Evolutionary conservation across 2,797 vertebrate species (phyloP).

Genomic region (Notoglanidium macrostoma): DNA sequence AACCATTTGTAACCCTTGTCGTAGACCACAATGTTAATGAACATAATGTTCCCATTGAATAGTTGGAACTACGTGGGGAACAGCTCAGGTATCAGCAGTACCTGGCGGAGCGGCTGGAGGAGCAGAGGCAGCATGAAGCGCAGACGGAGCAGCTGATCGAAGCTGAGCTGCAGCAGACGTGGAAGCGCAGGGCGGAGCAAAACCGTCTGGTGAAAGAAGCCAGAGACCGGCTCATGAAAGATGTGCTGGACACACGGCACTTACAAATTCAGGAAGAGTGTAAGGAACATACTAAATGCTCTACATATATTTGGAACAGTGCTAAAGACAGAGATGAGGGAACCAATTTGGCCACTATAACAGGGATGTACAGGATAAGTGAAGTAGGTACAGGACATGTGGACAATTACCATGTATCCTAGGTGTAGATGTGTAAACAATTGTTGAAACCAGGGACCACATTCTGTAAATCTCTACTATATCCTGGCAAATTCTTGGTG

Average conservation of each 20-base stretch:
- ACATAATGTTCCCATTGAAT: conserved; percentile 21
- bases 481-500: not conserved
- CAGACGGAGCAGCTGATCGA: conserved; percentile 74
- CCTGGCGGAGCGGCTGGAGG: conserved; percentile 73
- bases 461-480: not conserved
- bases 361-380: not conserved
- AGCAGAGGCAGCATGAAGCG: conserved; percentile 72
- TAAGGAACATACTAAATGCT: conserved; percentile 66
- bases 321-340: not conserved
- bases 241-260: conserved; percentile 77
- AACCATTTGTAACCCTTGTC: not conserved
- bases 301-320: not conserved
- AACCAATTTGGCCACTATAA: not conserved
- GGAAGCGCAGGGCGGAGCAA: conserved; percentile 69
- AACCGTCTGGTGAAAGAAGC: conserved; percentile 71
- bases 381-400: too few relatives aligned
- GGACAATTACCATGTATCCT: not conserved
- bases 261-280: conserved; percentile 84
- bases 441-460: not conserved
- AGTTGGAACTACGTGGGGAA: conserved; percentile 79
- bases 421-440: not conserved
- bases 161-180: conserved; percentile 71
- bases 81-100: conserved; percentile 78
- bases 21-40: not conserved
- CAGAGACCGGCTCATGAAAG: conserved; percentile 75